Evolutionary conservation across 2,113 vertebrate genomes (phyloP), one percentile per base, ranked within the genome.

Genomic region (Rhadina sibilatrix): DNA sequence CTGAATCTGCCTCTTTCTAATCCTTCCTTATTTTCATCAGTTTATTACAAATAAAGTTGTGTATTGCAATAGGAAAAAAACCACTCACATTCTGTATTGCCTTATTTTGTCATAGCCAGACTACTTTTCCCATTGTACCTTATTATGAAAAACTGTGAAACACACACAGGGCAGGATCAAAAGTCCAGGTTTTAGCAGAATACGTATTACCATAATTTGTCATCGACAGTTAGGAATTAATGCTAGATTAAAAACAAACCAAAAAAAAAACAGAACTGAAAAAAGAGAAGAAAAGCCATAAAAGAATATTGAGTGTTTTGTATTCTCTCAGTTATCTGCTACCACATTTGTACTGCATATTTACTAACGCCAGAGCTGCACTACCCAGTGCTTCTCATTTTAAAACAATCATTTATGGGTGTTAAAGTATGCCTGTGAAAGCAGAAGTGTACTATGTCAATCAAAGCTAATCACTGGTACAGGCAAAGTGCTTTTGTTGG

Each of bases 391-490:
- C 30, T 85, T 97, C 97, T 98, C 96, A 96, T 97, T 98, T 98
- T 97, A 97, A 97, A 97, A 97, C 97, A 98, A 96, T 98, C 97
- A 96, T 97, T 97, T 97, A 88, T 96, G 97, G 94, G 95, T 98
- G 97, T 97, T 94, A 97, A 96, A 97, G 95, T 97, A 97, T 94
- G 97, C 96, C 95, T 96, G 86, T 94, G 95, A 97, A 97, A 97
- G 97, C 97, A 98, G 97, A 97, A 97, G 97, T 97, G 95, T 96
- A 97, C 95, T 93, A 64, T 98, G 98, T 98, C 98, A 98, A 98
- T 98, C 98, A 98, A 98, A 98, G 97, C 97, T 98, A 98, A 98
- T 98, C 98, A 98, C 97, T 97, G 97, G 96, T 98, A 98, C 97
- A 98, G 98, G 98, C 97, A 96, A 97, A 98, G 97, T 97, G 97